Conservation (phyloP, 2,888 invertebrate genomes). For the Criorhina ranunculi region DNA sequence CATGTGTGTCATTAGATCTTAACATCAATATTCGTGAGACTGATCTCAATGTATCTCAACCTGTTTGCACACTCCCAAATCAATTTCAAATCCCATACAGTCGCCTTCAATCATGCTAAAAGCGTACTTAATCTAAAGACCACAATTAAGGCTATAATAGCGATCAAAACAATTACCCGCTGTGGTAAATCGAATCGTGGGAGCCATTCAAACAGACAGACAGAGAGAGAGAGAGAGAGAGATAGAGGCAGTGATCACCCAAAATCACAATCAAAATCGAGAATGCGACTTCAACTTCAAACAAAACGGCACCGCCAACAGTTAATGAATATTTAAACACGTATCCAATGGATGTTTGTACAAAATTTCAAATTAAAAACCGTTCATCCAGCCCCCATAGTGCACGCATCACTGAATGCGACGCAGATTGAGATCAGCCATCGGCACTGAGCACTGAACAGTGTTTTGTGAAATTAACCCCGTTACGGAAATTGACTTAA, state of each 20-base stretch:
- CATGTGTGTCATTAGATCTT: too few relatives aligned
- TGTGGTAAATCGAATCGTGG: conserved; percentile 31
- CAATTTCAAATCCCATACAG: conserved; percentile 11
- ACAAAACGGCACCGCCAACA: conserved; percentile 15
- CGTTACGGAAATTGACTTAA: conserved; percentile 66
- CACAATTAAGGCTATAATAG: conserved; percentile 31
- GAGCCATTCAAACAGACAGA: too few relatives aligned
- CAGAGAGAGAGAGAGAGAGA: neutral
- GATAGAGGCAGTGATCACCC: too few relatives aligned
- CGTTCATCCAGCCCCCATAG: conserved; percentile 23
- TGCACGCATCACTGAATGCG: conserved; percentile 44
- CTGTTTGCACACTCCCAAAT: too few relatives aligned
- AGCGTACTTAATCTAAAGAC: conserved; percentile 3
- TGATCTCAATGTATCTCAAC: neutral
- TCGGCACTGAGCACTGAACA: conserved; percentile 16
- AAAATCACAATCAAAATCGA: conserved; percentile 8
- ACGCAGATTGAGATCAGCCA: conserved; percentile 26
- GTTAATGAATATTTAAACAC: conserved; percentile 62
- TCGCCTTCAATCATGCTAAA: conserved; percentile 9
- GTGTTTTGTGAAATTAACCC: conserved; percentile 28
- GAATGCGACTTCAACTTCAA: conserved; percentile 15
- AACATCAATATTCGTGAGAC: conserved; percentile 1
- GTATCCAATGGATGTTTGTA: conserved; percentile 27
- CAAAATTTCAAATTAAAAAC: conserved; percentile 28
- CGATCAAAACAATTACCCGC: conserved; percentile 25